These are phyloP conservation scores for Eristalis tenax DNA, from an alignment of 2,888 invertebrate species.

Conservation along the genomic window DNA sequence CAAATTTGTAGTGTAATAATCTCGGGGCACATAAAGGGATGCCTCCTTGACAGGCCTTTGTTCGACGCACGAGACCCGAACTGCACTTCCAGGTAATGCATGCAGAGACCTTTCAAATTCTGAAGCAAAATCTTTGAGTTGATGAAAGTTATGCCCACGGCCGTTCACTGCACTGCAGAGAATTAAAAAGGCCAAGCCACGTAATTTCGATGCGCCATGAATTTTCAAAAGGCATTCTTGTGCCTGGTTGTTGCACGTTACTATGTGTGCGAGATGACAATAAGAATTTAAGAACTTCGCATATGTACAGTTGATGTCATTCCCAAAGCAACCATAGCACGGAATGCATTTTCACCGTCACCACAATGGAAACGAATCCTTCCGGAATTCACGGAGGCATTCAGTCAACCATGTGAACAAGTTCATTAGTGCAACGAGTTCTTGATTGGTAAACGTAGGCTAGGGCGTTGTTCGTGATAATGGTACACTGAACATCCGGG, in stretches of 20 bases:
- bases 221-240: too few species aligned
- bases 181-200: neutral
- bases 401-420: constrained; percentile 50
- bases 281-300: neutral
- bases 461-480: constrained; percentile 11
- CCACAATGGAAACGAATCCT: constrained; percentile 22
- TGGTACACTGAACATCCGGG: constrained; percentile 19
- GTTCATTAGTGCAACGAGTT: constrained; percentile 64
- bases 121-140: neutral
- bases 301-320: neutral
- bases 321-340: neutral
- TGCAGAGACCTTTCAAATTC: neutral
- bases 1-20: neutral
- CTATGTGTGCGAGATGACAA: neutral
- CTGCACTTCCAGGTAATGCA: neutral
- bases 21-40: neutral
- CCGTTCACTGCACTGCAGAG: neutral
- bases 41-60: neutral
- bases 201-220: neutral
- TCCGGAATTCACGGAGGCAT: constrained; percentile 26
- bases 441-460: constrained; percentile 39
- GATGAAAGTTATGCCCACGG: neutral
- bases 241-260: neutral
- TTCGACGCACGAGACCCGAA: neutral
- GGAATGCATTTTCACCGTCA: neutral